These are phyloP conservation scores for Drosophila novamexicana DNA, from an alignment of 1,140 invertebrate genomes.

Conservation along the genomic window DNA sequence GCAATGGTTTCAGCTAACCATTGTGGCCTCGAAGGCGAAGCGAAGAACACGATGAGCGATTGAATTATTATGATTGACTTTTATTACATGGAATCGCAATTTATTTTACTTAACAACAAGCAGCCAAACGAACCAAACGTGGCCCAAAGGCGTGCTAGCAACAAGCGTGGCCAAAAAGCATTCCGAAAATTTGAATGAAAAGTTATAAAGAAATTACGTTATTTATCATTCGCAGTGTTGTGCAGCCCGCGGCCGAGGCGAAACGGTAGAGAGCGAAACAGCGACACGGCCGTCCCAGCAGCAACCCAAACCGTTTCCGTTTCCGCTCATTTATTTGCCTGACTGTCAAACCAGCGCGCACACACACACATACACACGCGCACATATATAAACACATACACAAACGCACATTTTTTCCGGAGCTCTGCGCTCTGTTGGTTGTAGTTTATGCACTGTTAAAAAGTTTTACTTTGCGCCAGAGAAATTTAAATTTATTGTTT, in stretches of 20 bases:
- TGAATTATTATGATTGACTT: slow-evolving; percentile 83
- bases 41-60: slow-evolving; percentile 64
- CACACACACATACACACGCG: slow-evolving; percentile 12
- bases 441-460: slow-evolving; percentile 70
- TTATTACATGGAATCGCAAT: slow-evolving; percentile 81
- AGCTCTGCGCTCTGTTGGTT: slow-evolving; percentile 25
- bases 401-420: slow-evolving; percentile 12
- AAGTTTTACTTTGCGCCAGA: slow-evolving; percentile 63
- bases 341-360: slow-evolving; percentile 67
- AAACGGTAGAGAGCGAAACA: slow-evolving; percentile 7
- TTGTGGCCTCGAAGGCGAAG: slow-evolving; percentile 17
- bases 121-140: slow-evolving; percentile 20
- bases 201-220: slow-evolving; percentile 82
- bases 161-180: slow-evolving; percentile 64
- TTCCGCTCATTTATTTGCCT: slow-evolving; percentile 77
- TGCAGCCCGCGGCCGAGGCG: slow-evolving; percentile 21
- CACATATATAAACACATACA: not conserved
- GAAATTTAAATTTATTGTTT: slow-evolving; percentile 82
- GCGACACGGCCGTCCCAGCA: slow-evolving; percentile 8
- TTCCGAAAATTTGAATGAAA: slow-evolving; percentile 74
- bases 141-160: slow-evolving; percentile 19
- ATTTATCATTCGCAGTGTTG: slow-evolving; percentile 74
- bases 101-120: slow-evolving; percentile 81
- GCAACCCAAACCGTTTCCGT: slow-evolving; percentile 71
- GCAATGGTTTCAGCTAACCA: slow-evolving; percentile 21